Evolutionary conservation across 1,140 invertebrate genomes (phyloP).

Genomic region (Sarcophaga peregrina): DNA sequence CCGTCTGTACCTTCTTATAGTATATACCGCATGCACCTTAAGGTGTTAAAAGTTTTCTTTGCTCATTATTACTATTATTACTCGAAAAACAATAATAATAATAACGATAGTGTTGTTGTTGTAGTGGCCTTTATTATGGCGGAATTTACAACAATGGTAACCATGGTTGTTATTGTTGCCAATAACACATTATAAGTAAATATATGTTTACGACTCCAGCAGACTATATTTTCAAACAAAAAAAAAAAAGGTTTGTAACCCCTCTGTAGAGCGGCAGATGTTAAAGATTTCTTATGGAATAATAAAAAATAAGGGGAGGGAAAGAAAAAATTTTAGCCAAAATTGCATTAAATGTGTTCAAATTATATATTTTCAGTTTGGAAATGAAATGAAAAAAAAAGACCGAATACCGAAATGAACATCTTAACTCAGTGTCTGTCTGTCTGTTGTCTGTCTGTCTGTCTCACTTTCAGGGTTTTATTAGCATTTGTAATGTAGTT

Average conservation of each 20-base stretch:
- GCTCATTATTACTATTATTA: not conserved
- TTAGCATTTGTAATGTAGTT: not conserved
- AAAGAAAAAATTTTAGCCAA: too few species aligned
- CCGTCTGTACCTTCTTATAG: too few species aligned
- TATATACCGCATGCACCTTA: not conserved
- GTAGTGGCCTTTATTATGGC: too few species aligned
- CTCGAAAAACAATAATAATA: not conserved
- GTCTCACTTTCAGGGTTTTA: not conserved
- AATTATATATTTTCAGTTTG: not conserved
- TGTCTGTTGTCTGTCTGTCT: too few species aligned
- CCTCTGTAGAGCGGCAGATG: not conserved
- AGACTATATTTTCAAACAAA: too few species aligned
- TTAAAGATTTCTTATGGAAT: slow-evolving; percentile 5
- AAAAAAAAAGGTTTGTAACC: not conserved
- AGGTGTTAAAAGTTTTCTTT: not conserved
- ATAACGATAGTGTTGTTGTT: not conserved
- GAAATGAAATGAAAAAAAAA: too few species aligned
- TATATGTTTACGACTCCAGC: not conserved
- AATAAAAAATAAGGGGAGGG: not conserved
- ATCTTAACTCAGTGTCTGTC: not conserved
- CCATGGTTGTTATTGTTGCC: not conserved
- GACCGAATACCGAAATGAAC: too few species aligned
- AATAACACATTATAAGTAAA: too few species aligned
- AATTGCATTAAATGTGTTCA: too few species aligned
- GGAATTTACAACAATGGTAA: not conserved